These are phyloP conservation scores for Herpetotheres cachinnans DNA, from an alignment of 2,113 vertebrate species.

Conservation along the genomic window DNA sequence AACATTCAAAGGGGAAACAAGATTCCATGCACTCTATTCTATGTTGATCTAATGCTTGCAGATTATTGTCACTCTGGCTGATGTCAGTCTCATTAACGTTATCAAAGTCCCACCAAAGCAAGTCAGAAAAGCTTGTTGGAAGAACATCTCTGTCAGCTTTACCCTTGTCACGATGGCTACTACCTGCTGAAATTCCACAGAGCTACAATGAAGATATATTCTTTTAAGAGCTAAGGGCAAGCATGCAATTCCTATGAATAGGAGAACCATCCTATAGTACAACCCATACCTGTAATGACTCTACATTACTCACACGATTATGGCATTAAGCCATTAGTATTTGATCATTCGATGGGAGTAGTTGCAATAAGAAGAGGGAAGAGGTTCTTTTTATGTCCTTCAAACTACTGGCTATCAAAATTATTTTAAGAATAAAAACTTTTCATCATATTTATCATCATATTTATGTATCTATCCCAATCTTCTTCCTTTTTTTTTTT, in stretches of 20 bases:
- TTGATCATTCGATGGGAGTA: neutral
- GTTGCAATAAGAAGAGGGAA: neutral
- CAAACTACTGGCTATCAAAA: neutral
- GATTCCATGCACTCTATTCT: rapidly evolving
- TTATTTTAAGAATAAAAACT: neutral
- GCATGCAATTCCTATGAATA: neutral
- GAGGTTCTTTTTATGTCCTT: neutral
- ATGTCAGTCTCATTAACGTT: neutral
- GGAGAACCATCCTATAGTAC: neutral
- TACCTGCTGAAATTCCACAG: neutral
- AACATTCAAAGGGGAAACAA: neutral
- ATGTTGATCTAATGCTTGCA: neutral
- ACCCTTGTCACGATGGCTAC: neutral
- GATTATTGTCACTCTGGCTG: neutral
- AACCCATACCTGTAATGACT: neutral
- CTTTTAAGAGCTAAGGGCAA: neutral
- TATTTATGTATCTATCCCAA: neutral
- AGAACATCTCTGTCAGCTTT: neutral
- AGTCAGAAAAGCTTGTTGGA: neutral
- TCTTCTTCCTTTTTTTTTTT: neutral
- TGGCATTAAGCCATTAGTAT: neutral
- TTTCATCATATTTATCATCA: neutral
- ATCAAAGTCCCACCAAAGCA: neutral
- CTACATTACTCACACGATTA: neutral
- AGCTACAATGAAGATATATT: neutral